These are phyloP conservation scores for Acrocera orbiculus DNA, from an alignment of 2,888 invertebrate species.

Conservation along the genomic window DNA sequence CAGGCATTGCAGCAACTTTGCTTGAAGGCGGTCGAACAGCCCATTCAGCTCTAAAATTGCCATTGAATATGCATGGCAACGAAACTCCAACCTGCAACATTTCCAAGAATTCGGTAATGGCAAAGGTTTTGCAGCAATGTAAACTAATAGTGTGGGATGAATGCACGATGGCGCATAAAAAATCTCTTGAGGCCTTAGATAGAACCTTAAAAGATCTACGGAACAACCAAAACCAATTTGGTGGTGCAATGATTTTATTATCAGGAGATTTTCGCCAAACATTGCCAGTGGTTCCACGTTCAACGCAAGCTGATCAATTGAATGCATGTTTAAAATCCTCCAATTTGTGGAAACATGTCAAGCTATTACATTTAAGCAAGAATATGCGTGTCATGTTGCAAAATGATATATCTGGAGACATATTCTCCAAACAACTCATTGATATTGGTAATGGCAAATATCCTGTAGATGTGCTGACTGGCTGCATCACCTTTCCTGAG, in stretches of 20 bases:
- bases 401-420: slow-evolving; percentile 10
- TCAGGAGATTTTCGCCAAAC: slow-evolving; percentile 10
- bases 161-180: too few species aligned
- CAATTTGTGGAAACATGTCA: slow-evolving; percentile 8
- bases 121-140: too few species aligned
- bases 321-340: slow-evolving; percentile 10
- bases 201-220: slow-evolving; percentile 11
- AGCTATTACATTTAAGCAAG: slow-evolving; percentile 6
- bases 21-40: too few species aligned
- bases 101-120: slow-evolving; percentile 12
- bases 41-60: slow-evolving; percentile 4
- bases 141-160: too few species aligned
- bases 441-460: slow-evolving; percentile 10
- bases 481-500: slow-evolving; percentile 7
- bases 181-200: slow-evolving; percentile 9
- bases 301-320: slow-evolving; percentile 15
- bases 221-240: slow-evolving; percentile 7
- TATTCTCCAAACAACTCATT: slow-evolving; percentile 2
- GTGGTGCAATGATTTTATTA: slow-evolving; percentile 9
- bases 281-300: slow-evolving; percentile 10
- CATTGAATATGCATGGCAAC: slow-evolving; percentile 9
- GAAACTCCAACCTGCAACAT: too few species aligned
- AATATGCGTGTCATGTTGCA: slow-evolving; percentile 10
- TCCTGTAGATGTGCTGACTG: slow-evolving; percentile 7
- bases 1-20: slow-evolving; percentile 12